These are phyloP conservation scores for Sphaerodactylus townsendi DNA, from an alignment of 2,113 vertebrate genomes.

Conservation along the genomic window DNA sequence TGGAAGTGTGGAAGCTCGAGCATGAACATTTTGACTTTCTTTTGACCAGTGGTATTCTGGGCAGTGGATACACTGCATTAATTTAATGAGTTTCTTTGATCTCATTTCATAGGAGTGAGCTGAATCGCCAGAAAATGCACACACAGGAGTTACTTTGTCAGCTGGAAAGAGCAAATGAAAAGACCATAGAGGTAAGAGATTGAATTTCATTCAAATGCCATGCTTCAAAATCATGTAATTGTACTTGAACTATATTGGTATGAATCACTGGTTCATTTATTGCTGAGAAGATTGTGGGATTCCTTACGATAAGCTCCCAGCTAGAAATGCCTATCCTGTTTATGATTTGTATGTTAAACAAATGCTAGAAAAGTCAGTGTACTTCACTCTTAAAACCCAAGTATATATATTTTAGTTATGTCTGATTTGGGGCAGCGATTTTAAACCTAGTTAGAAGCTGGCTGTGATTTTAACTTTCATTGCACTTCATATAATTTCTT, in stretches of 20 bases:
- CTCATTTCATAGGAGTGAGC: constrained; percentile 80
- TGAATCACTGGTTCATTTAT: constrained; percentile 43
- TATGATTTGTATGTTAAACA: constrained; percentile 4
- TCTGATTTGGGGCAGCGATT: not conserved
- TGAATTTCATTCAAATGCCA: constrained; percentile 24
- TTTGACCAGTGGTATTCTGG: not conserved
- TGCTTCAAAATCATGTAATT: constrained; percentile 23
- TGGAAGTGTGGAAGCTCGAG: constrained; percentile 24
- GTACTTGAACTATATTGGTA: constrained; percentile 38
- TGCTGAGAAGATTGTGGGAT: not conserved
- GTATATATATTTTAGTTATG: constrained; percentile 9
- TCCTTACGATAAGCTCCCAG: constrained; percentile 24
- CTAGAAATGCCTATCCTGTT: constrained; percentile 9
- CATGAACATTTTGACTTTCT: not conserved
- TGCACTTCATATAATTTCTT: not conserved
- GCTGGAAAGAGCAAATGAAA: constrained; percentile 82
- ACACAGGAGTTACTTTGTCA: constrained; percentile 83
- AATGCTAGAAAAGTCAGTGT: not conserved
- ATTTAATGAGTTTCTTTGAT: constrained; percentile 46
- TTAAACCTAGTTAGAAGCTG: not conserved
- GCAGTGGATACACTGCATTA: constrained; percentile 5
- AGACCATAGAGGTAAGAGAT: constrained; percentile 83
- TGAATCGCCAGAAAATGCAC: constrained; percentile 86
- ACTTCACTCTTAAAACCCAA: constrained; percentile 4
- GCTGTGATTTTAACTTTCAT: not conserved